Percentiles rank a stretch among this genome's conserved stretches.
Evolutionary conservation across 2,113 vertebrate genomes (phyloP).

Genomic region (Bombycilla garrulus): DNA sequence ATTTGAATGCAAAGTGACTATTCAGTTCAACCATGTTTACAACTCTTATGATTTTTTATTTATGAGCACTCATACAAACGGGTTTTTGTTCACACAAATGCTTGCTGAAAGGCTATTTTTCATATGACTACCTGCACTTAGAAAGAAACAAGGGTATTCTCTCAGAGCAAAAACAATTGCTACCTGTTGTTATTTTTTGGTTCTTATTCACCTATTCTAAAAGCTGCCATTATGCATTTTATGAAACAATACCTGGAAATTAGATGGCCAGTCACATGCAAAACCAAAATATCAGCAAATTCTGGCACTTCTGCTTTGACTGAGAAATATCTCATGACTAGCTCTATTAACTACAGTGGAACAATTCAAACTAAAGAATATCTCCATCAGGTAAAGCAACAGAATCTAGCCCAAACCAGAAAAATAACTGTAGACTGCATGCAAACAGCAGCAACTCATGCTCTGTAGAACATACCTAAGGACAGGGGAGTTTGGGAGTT

Average conservation of each 20-base stretch:
- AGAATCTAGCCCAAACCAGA: neutral
- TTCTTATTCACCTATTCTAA: neutral
- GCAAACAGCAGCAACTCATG: neutral
- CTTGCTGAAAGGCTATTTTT: conserved; percentile 35
- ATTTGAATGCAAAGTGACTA: neutral
- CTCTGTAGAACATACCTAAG: neutral
- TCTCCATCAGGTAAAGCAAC: neutral
- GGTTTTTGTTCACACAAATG: conserved; percentile 26
- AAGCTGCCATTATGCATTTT: neutral
- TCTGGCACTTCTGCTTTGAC: neutral
- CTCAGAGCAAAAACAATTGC: neutral
- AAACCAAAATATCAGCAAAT: neutral
- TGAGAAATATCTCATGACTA: neutral
- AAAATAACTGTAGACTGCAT: neutral
- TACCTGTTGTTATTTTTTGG: neutral
- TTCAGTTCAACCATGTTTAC: neutral
- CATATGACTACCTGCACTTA: conserved; percentile 15
- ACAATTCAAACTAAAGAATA: neutral
- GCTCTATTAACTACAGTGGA: neutral
- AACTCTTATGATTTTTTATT: conserved; percentile 11
- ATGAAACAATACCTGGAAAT: neutral
- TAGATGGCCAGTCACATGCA: neutral
- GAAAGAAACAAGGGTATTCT: conserved; percentile 11
- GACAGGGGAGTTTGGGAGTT: rapidly evolving
- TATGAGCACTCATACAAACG: conserved; percentile 7